These are phyloP conservation scores for Cyprinodon variegatus DNA, from an alignment of 2,113 vertebrate species.

Conservation along the genomic window DNA sequence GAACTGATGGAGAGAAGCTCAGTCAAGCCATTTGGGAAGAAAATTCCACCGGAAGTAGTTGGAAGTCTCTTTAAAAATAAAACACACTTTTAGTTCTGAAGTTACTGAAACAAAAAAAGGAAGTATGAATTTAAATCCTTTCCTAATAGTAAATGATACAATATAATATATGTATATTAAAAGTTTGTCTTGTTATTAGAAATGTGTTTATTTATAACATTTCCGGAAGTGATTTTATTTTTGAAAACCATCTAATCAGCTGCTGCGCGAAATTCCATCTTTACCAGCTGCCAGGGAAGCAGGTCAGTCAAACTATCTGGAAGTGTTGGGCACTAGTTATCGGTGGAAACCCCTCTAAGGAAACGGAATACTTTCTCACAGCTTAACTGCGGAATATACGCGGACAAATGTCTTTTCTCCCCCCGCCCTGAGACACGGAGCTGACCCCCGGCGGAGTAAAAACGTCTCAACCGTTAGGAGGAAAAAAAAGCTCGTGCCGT, in stretches of 20 bases:
- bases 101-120: background rate
- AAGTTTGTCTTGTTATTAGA: background rate
- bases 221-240: slow-evolving; percentile 17
- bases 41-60: background rate
- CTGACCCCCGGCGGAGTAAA: slow-evolving; percentile 32
- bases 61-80: slow-evolving; percentile 39
- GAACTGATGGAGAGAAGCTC: slow-evolving; percentile 60
- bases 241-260: background rate
- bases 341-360: slow-evolving; percentile 25
- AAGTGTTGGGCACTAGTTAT: slow-evolving; percentile 31
- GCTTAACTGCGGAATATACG: background rate
- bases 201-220: too few relatives aligned
- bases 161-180: background rate
- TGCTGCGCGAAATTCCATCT: background rate
- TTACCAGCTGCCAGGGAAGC: slow-evolving; percentile 11
- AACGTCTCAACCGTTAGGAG: slow-evolving; percentile 29
- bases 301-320: slow-evolving; percentile 53
- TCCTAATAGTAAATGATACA: background rate
- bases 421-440: background rate
- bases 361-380: slow-evolving; percentile 1
- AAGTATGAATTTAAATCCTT: background rate
- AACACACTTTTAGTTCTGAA: background rate
- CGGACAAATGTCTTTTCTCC: background rate
- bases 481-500: slow-evolving; percentile 13
- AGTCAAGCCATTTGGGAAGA: background rate